Base-by-base conservation (phyloP, 2,113 vertebrate species). In the Cyrtonyx montezumae region DNA sequence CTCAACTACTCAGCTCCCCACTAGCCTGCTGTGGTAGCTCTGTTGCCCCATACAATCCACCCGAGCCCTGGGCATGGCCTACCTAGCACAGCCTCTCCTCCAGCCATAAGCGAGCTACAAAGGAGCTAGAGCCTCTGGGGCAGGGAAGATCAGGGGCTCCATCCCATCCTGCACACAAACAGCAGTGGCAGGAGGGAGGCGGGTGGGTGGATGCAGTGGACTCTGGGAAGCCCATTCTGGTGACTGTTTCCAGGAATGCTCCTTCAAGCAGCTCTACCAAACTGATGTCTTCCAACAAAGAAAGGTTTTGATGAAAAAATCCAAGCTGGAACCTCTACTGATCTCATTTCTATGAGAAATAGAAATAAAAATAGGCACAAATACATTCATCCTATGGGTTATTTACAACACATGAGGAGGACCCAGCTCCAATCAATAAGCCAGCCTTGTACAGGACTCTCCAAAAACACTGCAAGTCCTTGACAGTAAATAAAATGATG, bases 91-190 rank as follows among this genome's bases (percentile, higher is more conserved):
- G 13, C 26, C 15, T 53, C 51, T 53, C 51, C 51, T 30, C 51
- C 0, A 0, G 7, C 58, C 45, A 21, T 1, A 49, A 56, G 48
- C 0, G 2, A 55, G 53, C 21, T 42, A 48, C 1, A 2, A 53
- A 88, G 37, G n/a, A 71, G 26, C 1, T 20, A 4, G 19, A 21
- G 11, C 28, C 40, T 40, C 63, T 14, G 14, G 19, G 28, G 63
- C 42, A 79, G 34, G 62, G 19, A 51, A 92, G 40, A 73, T 11
- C 11, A 4, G 2, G 17, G 56, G 16, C 36, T 87, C 0, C 1
- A 19, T 34, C 48, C 48, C 28, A 1, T 23, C 42, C 66, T 68
- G 53, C 67, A 74, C 28, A 19, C 1, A 9, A 40, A 40, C 26
- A 79, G 30, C 18, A 30, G 8, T 0, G 2, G 62, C 0, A 2